Percentiles rank a stretch among this genome's conserved stretches.
These are phyloP conservation scores for Solea solea DNA, from an alignment of 2,113 vertebrate species.

Conservation along the genomic window DNA sequence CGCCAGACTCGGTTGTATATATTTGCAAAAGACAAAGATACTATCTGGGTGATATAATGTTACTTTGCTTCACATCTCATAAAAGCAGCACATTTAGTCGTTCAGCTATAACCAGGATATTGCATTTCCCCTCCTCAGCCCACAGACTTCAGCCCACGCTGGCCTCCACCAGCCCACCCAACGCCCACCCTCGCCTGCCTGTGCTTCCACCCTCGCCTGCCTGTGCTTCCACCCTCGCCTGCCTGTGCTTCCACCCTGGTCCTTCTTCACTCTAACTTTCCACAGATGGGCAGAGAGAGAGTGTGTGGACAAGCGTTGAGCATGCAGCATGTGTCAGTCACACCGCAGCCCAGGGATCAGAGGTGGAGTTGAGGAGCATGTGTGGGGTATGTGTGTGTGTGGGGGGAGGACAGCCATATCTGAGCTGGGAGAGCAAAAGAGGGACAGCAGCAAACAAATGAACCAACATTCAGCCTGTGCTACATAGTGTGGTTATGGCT, in stretches of 20 bases:
- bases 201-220: slow-evolving; percentile 53
- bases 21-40: slow-evolving; percentile 21
- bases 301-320: slow-evolving; percentile 26
- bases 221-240: slow-evolving; percentile 53
- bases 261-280: slow-evolving; percentile 62
- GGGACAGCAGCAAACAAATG: slow-evolving; percentile 54
- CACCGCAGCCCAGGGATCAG: slow-evolving; percentile 40
- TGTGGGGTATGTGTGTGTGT: slow-evolving; percentile 10
- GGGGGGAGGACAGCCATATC: slow-evolving; percentile 33
- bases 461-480: slow-evolving; percentile 63
- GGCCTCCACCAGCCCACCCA: slow-evolving; percentile 65
- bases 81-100: slow-evolving; percentile 51
- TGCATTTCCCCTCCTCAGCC: slow-evolving; percentile 63
- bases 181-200: slow-evolving; percentile 57
- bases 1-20: background rate
- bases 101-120: slow-evolving; percentile 49
- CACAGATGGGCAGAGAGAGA: slow-evolving; percentile 56
- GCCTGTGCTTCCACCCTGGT: slow-evolving; percentile 49
- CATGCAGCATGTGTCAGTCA: slow-evolving; percentile 49
- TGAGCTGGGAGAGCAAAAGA: slow-evolving; percentile 50
- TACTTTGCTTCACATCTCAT: slow-evolving; percentile 23
- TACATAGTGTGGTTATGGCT: slow-evolving; percentile 75
- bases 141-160: slow-evolving; percentile 61
- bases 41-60: slow-evolving; percentile 28
- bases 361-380: slow-evolving; percentile 33